A percentile compares a stretch with the other conserved stretches of the same genome.
phyloP scores from a whole-genome alignment of 2,888 invertebrate genomes.

The Thymelicus sylvestris region DNA sequence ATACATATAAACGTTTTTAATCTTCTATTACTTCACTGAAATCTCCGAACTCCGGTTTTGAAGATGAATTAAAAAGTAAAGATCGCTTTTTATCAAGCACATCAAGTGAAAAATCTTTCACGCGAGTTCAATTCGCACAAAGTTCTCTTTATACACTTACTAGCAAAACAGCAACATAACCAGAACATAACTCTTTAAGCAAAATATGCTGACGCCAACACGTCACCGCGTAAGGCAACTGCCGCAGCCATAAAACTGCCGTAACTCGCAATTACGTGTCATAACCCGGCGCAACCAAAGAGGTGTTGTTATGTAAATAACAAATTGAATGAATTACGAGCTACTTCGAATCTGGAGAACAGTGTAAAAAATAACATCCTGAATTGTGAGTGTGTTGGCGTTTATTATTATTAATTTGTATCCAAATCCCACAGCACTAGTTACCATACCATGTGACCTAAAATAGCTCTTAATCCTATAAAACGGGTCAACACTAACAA shows the following conservation, averaged over 20 bases:
- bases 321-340: conserved; percentile 26
- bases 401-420: no score
- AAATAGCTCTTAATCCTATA: no score
- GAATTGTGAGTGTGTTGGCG: no score
- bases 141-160: background rate
- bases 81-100: no score
- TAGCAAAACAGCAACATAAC: background rate
- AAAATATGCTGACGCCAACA: conserved; percentile 39
- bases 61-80: no score
- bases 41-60: no score
- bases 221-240: conserved; percentile 45
- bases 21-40: no score
- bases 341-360: background rate
- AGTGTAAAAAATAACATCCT: background rate
- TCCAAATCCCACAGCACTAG: no score
- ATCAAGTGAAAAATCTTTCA: no score
- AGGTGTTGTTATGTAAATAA: conserved; percentile 29
- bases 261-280: conserved; percentile 41
- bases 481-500: no score
- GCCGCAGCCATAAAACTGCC: conserved; percentile 54
- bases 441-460: no score
- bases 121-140: background rate
- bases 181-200: conserved; percentile 3
- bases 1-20: no score
- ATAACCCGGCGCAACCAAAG: conserved; percentile 38